phyloP scores from a whole-genome alignment of 2,888 invertebrate genomes.

The Drosophila affinis region DNA sequence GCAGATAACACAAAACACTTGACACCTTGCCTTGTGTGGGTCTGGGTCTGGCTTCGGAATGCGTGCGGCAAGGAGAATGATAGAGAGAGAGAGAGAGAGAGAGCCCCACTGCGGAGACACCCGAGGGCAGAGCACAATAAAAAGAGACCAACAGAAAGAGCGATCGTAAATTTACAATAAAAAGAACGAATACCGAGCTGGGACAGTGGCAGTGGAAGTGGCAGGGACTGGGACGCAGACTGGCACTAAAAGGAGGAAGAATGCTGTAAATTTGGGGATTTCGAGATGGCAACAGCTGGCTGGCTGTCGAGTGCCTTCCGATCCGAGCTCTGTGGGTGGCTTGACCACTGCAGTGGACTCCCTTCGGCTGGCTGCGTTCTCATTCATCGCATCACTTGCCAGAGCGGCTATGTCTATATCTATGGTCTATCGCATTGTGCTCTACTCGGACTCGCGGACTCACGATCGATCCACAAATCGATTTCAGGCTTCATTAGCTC shows the following conservation, averaged over 20 bases:
- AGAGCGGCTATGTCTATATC: not conserved
- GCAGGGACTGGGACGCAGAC: not conserved
- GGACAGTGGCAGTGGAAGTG: not conserved
- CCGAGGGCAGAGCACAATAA: constrained; percentile 26
- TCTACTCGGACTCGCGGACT: constrained; percentile 7
- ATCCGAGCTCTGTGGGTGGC: constrained; percentile 20
- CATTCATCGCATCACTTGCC: constrained; percentile 54
- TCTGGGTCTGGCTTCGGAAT: constrained; percentile 17
- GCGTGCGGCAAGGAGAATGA: constrained; percentile 29
- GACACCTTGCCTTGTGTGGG: constrained; percentile 60
- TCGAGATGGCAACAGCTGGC: constrained; percentile 69
- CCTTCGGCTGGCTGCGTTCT: constrained; percentile 50
- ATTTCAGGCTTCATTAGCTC: constrained; percentile 81
- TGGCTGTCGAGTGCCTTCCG: constrained; percentile 36
- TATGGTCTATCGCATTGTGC: constrained; percentile 3
- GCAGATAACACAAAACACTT: constrained; percentile 69
- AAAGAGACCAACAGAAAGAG: constrained; percentile 55
- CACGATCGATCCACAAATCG: constrained; percentile 61
- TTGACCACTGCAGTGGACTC: constrained; percentile 9
- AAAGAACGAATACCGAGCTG: constrained; percentile 28
- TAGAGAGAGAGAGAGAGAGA: not conserved
- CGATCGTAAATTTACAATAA: constrained; percentile 72
- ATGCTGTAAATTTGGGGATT: constrained; percentile 75
- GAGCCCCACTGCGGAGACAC: not conserved
- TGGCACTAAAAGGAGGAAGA: constrained; percentile 40